Base-by-base conservation (phyloP, 2,113 vertebrate species). In the Varanus komodoensis region DNA sequence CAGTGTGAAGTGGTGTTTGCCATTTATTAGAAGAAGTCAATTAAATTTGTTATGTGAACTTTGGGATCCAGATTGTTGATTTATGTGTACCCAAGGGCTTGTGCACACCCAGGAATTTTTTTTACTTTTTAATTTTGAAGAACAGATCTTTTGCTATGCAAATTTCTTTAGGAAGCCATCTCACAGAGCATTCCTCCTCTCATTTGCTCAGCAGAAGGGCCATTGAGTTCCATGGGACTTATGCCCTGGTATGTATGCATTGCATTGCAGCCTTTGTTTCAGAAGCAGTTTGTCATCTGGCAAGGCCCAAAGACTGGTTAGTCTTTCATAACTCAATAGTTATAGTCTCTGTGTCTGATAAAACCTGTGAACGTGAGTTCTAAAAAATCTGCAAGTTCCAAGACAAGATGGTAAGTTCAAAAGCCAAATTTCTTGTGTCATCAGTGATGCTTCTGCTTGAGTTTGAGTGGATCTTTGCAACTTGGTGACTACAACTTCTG, bases 321-420 rank as follows among this genome's bases (percentile, higher is more conserved):
- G 50, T 12, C n/a, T 61, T 82, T 54, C 69, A 82, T n/a, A 73
- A 74, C 32, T 71, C 19, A 25, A 38, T 88, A 23, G n/a, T 32
- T 21, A 38, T 32, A 29, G 14, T 29, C 48, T 38, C 64, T 38
- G 38, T 23, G 25, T 54, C 57, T 57, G 84, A 64, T 81, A 92
- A 93, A 90, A 77, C 75, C 91, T 87, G 86, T 75, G 74, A 93
- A 95, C 79, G 89, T 93, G 90, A 91, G 89, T 84, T 44, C 38
- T 44, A 44, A 44, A n/a, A 92, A 74, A 82, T 86, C 73, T 93
- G 80, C 91, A 93, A 91, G 86, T 73, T 89, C 87, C 82, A 92
- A 82, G 27, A 19, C 88, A 93, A 74, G 67, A 93, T 87, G 75
- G 19, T 48, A 5, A 23, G 34, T 77, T 11, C 34, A 77, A 77